Base-by-base conservation (phyloP, 2,888 invertebrate species). In the Hemithea aestivaria region DNA sequence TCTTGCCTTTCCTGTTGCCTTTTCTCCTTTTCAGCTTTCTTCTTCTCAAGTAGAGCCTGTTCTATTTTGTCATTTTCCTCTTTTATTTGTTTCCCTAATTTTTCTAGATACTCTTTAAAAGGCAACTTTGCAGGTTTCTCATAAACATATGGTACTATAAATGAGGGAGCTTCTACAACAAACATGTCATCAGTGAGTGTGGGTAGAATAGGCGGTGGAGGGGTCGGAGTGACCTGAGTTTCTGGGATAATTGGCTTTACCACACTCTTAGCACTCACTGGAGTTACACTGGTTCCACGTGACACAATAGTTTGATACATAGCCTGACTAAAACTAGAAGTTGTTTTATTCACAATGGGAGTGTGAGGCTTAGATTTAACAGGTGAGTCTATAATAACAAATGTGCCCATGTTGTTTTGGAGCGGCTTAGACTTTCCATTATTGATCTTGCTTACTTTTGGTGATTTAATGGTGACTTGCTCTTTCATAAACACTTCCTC, bases 91-190 rank as follows among this genome's bases (percentile, higher is more conserved):
- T 89, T 89, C 22, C 90, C 91, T 46, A 93, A 79, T 56, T 89
- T 88, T 21, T 87, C 87, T 20, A 94, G 90, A 67, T 92, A 92
- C 50, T 93, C 91, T 66, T 91, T 92, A 47, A 96, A 89, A 39
- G 93, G 92, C 59, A 93, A 92, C 3, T 92, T 73, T 1, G 96
- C 95, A 6, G 96, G 95, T 70, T 96, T 96, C 71, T 96, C 96
- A 76, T 96, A 96, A 10, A 96, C 95, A 71, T 96, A 96, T 28
- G 96, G 96, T 54, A 96, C 96, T 66, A 96, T 96, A 67, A 96
- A 96, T 10, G 96, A 96, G 4, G 96, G 96, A 16, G 96, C 96
- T 76, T 96, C 96, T 6, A 96, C 93, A 7, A 96, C 96, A 72
- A 93, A 96, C 93, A 96, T 96, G 59, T 96, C 96, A 69, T 96